Percentiles rank a stretch among this genome's conserved stretches.
Conservation (phyloP, 1,140 invertebrate genomes). For the Octopus sinensis region DNA sequence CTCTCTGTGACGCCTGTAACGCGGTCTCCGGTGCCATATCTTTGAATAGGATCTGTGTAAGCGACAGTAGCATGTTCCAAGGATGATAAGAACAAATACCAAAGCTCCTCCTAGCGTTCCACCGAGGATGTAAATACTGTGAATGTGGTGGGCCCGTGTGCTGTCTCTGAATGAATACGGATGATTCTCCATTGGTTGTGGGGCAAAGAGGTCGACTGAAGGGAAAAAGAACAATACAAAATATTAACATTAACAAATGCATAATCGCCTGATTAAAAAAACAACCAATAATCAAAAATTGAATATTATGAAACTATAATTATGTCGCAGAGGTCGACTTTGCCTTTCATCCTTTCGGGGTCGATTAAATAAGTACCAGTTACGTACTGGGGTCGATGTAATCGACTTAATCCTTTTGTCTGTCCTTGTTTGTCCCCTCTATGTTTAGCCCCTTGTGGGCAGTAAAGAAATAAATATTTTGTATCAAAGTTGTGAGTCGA, state of each 20-base stretch:
- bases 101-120: constrained; percentile 36
- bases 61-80: constrained; percentile 39
- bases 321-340: too few species aligned
- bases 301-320: neutral
- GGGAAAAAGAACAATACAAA: neutral
- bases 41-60: constrained; percentile 33
- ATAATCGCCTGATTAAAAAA: too few species aligned
- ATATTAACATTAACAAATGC: too few species aligned
- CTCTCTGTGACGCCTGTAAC: constrained; percentile 29
- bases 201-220: constrained; percentile 39
- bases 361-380: too few species aligned
- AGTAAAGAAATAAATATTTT: too few species aligned
- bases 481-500: too few species aligned
- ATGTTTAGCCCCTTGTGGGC: too few species aligned
- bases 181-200: constrained; percentile 27
- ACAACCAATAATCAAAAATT: too few species aligned
- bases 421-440: too few species aligned
- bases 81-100: constrained; percentile 32
- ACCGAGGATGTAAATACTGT: constrained; percentile 41
- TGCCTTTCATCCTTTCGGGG: too few species aligned
- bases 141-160: constrained; percentile 27
- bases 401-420: too few species aligned
- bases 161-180: constrained; percentile 14
- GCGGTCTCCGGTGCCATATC: constrained; percentile 23
- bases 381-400: too few species aligned